Conservation (phyloP, 2,888 invertebrate species). For the Drosophila engyochracea region DNA sequence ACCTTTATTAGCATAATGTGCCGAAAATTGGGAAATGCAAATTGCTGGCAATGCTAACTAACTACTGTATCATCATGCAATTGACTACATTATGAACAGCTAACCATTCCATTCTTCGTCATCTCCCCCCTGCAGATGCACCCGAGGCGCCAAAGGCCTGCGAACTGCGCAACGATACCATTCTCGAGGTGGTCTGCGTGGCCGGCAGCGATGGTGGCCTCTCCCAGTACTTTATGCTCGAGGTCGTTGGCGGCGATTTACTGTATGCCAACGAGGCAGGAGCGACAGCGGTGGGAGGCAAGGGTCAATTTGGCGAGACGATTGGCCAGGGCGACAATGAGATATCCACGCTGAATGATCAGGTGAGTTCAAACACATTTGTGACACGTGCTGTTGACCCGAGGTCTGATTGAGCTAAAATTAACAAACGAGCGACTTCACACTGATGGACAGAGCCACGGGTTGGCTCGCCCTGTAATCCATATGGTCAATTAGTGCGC, state of each 20-base stretch:
- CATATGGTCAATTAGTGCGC: conserved; percentile 79
- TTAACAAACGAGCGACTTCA: conserved; percentile 34
- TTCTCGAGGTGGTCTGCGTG: conserved; percentile 89
- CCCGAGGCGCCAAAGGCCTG: conserved; percentile 92
- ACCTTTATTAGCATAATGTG: conserved; percentile 56
- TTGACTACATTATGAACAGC: conserved; percentile 39
- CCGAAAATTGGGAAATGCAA: conserved; percentile 48
- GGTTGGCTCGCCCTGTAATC: conserved; percentile 54
- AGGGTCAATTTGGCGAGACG: conserved; percentile 80
- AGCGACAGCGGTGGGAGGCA: conserved; percentile 49
- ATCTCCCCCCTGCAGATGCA: conserved; percentile 86
- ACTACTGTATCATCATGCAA: conserved; percentile 12
- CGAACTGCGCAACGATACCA: conserved; percentile 89
- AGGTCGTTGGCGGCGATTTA: conserved; percentile 89
- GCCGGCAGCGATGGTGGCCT: conserved; percentile 93
- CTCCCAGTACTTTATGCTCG: conserved; percentile 92
- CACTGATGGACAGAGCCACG: conserved; percentile 1
- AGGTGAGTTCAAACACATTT: conserved; percentile 84
- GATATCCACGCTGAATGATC: conserved; percentile 89
- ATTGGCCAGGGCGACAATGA: conserved; percentile 86
- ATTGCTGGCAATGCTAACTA: conserved; percentile 30
- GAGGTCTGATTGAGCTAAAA: conserved; percentile 60
- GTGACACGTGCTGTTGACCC: conserved; percentile 18
- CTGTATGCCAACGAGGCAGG: conserved; percentile 85
- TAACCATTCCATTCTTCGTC: not conserved